Percentiles rank a stretch among this genome's conserved stretches.
These are phyloP conservation scores for Scleropages formosus DNA, from an alignment of 2,797 vertebrate species.

Conservation along the genomic window DNA sequence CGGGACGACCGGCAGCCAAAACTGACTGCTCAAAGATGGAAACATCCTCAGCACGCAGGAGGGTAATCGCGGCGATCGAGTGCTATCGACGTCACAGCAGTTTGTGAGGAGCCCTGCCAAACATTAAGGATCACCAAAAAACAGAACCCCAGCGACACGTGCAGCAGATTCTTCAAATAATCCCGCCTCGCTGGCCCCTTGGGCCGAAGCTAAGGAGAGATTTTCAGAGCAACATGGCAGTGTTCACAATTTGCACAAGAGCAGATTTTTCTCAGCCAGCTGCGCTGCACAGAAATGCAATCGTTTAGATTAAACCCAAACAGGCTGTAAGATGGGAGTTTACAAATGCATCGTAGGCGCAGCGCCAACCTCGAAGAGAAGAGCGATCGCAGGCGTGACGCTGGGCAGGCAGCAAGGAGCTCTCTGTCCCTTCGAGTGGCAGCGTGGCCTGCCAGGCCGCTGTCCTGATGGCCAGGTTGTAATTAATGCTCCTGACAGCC, in stretches of 20 bases:
- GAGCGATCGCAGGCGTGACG: not conserved
- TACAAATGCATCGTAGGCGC: too few species aligned
- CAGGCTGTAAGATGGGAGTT: not conserved
- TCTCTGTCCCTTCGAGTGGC: too few species aligned
- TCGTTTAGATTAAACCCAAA: not conserved
- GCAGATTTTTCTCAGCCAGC: not conserved
- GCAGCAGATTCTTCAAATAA: not conserved
- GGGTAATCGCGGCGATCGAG: not conserved
- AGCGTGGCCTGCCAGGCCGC: too few species aligned
- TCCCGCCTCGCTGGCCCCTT: not conserved
- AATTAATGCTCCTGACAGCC: conserved; percentile 26
- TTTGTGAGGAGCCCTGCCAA: not conserved
- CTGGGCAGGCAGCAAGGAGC: not conserved
- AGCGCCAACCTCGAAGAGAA: too few species aligned
- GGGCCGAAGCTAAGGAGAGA: not conserved
- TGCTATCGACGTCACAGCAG: not conserved
- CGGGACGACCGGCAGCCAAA: conserved; percentile 4
- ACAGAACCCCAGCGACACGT: too few species aligned
- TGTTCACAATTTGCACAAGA: not conserved
- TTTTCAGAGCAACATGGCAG: not conserved
- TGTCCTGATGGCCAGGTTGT: not conserved
- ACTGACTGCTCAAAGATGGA: not conserved
- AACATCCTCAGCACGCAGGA: not conserved
- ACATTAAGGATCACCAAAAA: not conserved
- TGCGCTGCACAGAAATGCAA: not conserved